These are phyloP conservation scores for Calephelis perditalis DNA, from an alignment of 2,888 invertebrate genomes.

Conservation along the genomic window DNA sequence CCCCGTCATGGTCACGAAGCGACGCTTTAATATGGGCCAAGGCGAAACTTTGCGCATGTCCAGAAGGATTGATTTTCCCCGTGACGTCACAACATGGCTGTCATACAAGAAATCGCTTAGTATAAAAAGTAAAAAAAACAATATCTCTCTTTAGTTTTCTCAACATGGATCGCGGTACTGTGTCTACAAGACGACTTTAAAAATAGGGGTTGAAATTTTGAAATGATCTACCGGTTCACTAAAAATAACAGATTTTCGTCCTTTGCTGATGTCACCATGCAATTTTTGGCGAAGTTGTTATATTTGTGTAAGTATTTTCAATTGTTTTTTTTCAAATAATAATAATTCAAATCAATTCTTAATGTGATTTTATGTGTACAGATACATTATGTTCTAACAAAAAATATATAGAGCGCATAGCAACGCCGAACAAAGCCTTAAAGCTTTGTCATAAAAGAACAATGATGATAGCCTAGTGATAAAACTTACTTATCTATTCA, in stretches of 20 bases:
- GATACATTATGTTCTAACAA: background rate
- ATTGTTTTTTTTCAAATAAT: slow-evolving; percentile 20
- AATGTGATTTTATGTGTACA: background rate
- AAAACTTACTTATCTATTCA: no score
- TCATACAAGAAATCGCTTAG: slow-evolving; percentile 48
- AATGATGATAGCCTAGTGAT: background rate
- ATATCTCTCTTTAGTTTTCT: slow-evolving; percentile 41
- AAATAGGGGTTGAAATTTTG: slow-evolving; percentile 8
- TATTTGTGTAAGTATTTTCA: slow-evolving; percentile 61
- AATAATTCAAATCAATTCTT: slow-evolving; percentile 14
- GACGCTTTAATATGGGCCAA: slow-evolving; percentile 56
- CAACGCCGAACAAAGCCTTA: slow-evolving; percentile 6
- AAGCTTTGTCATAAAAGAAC: slow-evolving; percentile 5
- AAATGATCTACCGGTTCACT: slow-evolving; percentile 23
- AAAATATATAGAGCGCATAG: background rate
- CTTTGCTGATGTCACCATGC: slow-evolving; percentile 29
- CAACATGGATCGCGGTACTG: slow-evolving; percentile 42
- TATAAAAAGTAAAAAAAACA: slow-evolving; percentile 59
- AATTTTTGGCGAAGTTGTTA: slow-evolving; percentile 44
- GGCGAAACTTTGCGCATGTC: slow-evolving; percentile 62
- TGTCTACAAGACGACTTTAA: slow-evolving; percentile 8
- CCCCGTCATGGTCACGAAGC: slow-evolving; percentile 48
- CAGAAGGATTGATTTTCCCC: slow-evolving; percentile 60
- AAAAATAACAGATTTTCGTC: slow-evolving; percentile 37
- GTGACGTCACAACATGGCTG: slow-evolving; percentile 74